phyloP scores from a whole-genome alignment of 2,888 invertebrate genomes.

The Cryptosula pallasiana region DNA sequence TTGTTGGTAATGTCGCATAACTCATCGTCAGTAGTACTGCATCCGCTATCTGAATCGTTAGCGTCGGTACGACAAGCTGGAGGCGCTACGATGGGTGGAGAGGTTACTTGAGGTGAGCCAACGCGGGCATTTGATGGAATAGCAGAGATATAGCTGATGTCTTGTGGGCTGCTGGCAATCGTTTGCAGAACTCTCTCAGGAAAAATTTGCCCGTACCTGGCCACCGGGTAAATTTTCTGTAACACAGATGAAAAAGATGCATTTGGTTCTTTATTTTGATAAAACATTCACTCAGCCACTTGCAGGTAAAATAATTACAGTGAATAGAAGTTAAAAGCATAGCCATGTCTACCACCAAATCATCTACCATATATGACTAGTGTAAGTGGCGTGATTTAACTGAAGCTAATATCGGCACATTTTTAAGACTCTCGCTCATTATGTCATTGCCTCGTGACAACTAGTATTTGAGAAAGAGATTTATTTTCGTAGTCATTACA shows the following conservation, averaged over 20 bases:
- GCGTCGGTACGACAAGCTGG: not conserved
- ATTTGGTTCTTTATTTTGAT: no score
- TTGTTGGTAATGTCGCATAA: slow-evolving; percentile 23
- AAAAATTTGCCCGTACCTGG: slow-evolving; percentile 10
- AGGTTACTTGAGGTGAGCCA: slow-evolving; percentile 21
- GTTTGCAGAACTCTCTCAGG: slow-evolving; percentile 34
- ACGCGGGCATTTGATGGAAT: not conserved
- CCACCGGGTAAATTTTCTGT: not conserved
- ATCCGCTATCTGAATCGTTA: slow-evolving; percentile 24
- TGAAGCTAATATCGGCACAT: no score
- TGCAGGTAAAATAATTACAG: no score
- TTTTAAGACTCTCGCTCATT: no score
- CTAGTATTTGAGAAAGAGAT: no score
- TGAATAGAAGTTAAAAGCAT: no score
- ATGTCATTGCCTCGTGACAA: no score
- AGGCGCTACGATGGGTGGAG: slow-evolving; percentile 24
- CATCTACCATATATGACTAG: no score
- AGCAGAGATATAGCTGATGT: slow-evolving; percentile 32
- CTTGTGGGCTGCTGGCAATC: slow-evolving; percentile 45
- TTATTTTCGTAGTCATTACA: no score
- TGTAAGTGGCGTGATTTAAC: no score
- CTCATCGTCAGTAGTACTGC: slow-evolving; percentile 27
- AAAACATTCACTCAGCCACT: no score
- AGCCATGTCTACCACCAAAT: no score
- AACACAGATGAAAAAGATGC: not conserved